Evolutionary conservation across 2,888 invertebrate species (phyloP), one percentile per base, ranked within the genome.

Genomic region (Meiosimyza decipiens): DNA sequence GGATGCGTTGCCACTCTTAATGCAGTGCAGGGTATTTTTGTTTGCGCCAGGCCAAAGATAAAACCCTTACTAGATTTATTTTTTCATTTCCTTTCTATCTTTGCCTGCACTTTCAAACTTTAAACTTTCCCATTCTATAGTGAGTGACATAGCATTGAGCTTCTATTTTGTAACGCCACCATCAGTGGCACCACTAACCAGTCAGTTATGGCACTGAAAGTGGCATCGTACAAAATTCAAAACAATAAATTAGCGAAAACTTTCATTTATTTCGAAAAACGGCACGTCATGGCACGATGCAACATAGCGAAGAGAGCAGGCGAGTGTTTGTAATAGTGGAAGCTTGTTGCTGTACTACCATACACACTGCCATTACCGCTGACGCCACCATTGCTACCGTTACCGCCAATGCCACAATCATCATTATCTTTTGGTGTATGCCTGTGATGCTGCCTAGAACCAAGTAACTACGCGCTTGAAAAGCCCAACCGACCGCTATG

Each of bases 191-290:
- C 64, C 33, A 64, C 18, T 40, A 28, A 60, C 33, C 70, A 62
- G 33, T 62, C 62, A 70, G 62, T 70, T 70, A 63, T 63, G 70
- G 22, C 52, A 70, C 62, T 70, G 70, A 70, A 63, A 70, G 62
- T 47, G 54, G 54, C 62, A 70, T 63, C 62, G 62, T 49, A 28
- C 59, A 40, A 59, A 62, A 47, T 70, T 63, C 18, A 52, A 70
- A 70, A 54, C 52, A 63, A 70, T 70, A 70, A 70, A 70, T 70
- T 70, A 70, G 63, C 62, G 54, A 51, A 63, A 70, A 70, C 70
- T 70, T 70, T 63, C 62, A 63, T 62, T 70, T 70, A 63, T 70
- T 70, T 52, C 50, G 69, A 50, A 16, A 33, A 22, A 51, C 18
- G 51, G 50, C 64, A 28, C 51, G 51, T 64, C 40, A 7, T 9